phyloP scores from a whole-genome alignment of 2,113 vertebrate species.

The Amazona vittata region DNA sequence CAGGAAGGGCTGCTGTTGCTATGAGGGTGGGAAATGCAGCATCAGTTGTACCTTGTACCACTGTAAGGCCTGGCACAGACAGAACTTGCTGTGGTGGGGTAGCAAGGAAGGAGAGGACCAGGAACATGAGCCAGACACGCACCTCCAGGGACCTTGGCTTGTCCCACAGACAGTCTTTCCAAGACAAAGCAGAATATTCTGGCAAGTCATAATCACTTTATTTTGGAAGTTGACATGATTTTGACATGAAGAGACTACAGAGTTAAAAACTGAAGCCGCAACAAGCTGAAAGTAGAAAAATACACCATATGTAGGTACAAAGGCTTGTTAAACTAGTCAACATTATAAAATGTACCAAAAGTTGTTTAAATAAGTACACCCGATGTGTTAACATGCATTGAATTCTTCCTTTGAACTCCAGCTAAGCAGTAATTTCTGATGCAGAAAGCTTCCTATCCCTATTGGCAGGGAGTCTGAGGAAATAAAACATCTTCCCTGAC shows the following conservation, averaged over 20 bases:
- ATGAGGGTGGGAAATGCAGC: background rate
- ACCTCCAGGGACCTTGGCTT: background rate
- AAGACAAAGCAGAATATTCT: background rate
- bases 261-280: constrained; percentile 34
- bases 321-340: constrained; percentile 5
- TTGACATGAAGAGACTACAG: background rate
- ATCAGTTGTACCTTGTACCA: no score
- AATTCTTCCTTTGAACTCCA: background rate
- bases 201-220: constrained; percentile 24
- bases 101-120: background rate
- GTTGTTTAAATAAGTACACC: background rate
- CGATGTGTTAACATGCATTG: background rate
- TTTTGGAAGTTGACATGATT: constrained; percentile 27
- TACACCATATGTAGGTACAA: constrained; percentile 49
- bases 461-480: background rate
- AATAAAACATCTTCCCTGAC: background rate
- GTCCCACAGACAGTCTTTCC: background rate
- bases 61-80: rapidly evolving
- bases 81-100: rapidly evolving
- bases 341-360: constrained; percentile 40
- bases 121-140: background rate
- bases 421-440: constrained; percentile 28
- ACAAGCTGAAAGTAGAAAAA: constrained; percentile 63
- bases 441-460: constrained; percentile 42
- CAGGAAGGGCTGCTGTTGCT: background rate